phyloP scores from a whole-genome alignment of 2,888 invertebrate species.

The Papilio elwesi region DNA sequence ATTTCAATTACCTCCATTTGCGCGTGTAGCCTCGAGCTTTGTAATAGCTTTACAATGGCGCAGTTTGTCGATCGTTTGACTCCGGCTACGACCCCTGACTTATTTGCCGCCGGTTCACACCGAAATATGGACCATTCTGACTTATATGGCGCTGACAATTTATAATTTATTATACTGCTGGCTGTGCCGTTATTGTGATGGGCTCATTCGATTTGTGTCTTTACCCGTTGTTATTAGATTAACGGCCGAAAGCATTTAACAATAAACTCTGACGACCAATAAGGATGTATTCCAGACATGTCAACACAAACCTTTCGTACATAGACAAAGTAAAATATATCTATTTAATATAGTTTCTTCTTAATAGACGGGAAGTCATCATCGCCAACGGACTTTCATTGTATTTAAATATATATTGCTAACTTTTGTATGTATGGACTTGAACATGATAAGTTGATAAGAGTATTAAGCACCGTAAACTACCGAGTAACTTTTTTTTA shows the following conservation, averaged over 20 bases:
- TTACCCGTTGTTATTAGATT: constrained; percentile 33
- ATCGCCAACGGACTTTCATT: too few relatives aligned
- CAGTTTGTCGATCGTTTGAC: constrained; percentile 73
- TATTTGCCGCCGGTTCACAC: constrained; percentile 62
- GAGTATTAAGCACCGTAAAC: too few relatives aligned
- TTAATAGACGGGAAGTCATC: not conserved
- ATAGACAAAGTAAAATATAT: not conserved
- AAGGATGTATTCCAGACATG: not conserved
- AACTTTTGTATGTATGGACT: too few relatives aligned
- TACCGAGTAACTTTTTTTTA: too few relatives aligned
- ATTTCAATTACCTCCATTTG: constrained; percentile 43
- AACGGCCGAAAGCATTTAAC: constrained; percentile 28
- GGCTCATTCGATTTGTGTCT: constrained; percentile 34
- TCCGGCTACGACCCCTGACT: constrained; percentile 70
- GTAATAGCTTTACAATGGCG: constrained; percentile 65
- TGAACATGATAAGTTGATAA: too few relatives aligned
- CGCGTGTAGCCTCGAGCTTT: constrained; percentile 44
- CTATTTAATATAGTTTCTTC: not conserved
- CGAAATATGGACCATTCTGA: constrained; percentile 57
- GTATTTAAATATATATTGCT: too few relatives aligned
- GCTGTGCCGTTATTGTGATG: constrained; percentile 39
- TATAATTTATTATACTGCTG: constrained; percentile 49
- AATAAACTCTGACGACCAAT: constrained; percentile 19
- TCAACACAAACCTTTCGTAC: not conserved
- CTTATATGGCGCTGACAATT: constrained; percentile 54